These are phyloP conservation scores for Drosophila murphyi DNA, from an alignment of 1,140 invertebrate species.

Conservation along the genomic window DNA sequence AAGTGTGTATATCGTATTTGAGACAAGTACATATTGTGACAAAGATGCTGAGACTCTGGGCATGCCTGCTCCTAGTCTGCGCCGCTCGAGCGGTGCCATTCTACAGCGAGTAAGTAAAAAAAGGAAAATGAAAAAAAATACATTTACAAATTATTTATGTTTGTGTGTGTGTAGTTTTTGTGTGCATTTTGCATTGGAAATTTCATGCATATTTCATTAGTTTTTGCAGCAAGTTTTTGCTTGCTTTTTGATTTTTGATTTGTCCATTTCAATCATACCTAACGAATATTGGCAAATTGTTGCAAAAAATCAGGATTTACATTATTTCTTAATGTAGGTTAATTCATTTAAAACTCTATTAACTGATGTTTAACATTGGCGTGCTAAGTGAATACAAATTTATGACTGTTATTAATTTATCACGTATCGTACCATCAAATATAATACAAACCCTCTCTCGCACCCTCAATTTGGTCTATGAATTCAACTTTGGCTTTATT, in stretches of 20 bases:
- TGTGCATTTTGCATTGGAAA: slow-evolving; percentile 32
- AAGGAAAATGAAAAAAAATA: not conserved
- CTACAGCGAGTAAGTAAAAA: slow-evolving; percentile 67
- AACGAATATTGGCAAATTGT: too few relatives aligned
- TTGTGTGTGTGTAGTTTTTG: slow-evolving; percentile 45
- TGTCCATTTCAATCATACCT: too few relatives aligned
- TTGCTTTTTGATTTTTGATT: not conserved
- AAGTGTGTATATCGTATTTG: slow-evolving; percentile 1
- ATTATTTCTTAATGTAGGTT: not conserved
- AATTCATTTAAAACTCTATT: not conserved
- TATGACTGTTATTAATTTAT: not conserved
- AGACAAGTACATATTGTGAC: slow-evolving; percentile 21
- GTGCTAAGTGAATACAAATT: not conserved
- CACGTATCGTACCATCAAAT: not conserved
- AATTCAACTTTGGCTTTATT: not conserved
- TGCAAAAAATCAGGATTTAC: not conserved
- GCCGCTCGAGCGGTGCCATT: slow-evolving; percentile 58
- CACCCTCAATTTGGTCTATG: too few relatives aligned
- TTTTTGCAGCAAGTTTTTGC: slow-evolving; percentile 8
- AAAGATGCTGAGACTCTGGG: slow-evolving; percentile 65
- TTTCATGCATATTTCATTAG: slow-evolving; percentile 68
- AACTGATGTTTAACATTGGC: too few relatives aligned
- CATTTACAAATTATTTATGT: slow-evolving; percentile 3
- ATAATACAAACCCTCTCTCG: not conserved
- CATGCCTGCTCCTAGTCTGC: slow-evolving; percentile 59